Evolutionary conservation across 2,797 vertebrate species (phyloP), one percentile per base, ranked within the genome.

Genomic region (Periophthalmus magnuspinnatus): DNA sequence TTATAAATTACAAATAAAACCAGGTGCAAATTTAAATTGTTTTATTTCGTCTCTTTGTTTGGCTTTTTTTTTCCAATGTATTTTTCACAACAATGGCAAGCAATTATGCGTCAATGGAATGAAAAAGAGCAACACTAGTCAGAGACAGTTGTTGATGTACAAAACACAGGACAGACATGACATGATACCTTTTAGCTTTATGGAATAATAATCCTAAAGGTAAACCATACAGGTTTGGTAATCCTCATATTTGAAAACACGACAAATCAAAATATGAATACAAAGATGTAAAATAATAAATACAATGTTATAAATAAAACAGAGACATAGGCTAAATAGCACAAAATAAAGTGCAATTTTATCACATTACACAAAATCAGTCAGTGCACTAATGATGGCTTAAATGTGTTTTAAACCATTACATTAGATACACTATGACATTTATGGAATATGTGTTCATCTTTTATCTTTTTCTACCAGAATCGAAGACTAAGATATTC

Each of bases 291-390:
- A 66, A 78, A 22, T 16, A 76, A 76, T 84, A 68, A 80, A 86
- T 83, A 72, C 68, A 72, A 75, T 67, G 67, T 17, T 74, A 87
- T 87, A 84, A 86, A 87, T 86, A 87, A 3, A 63, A 80, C 75
- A 78, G 62, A 80, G 32, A 72, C 17, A 67, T 24, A 72, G 17
- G 75, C 13, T 72, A 79, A 74, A 59, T 65, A 68, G 82, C 76
- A 84, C 67, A 84, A 88, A 92, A 88, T 91, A 88, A 87, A 92
- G 91, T 93, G 90, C 91, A 90, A 69, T 77, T 81, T 67, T 69
- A 67, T 78, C 57, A 86, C 65, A 64, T 76, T 33, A 81, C 62
- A 85, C 69, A 48, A 68, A 70, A 78, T 72, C 69, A 72, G 81
- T 70, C 72, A 62, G 24, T 74, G 73, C 75, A 47, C 58, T 69